A percentile compares a stretch with the other conserved stretches of the same genome.
phyloP scores from a whole-genome alignment of 2,797 vertebrate species.

The Platalea minor region DNA sequence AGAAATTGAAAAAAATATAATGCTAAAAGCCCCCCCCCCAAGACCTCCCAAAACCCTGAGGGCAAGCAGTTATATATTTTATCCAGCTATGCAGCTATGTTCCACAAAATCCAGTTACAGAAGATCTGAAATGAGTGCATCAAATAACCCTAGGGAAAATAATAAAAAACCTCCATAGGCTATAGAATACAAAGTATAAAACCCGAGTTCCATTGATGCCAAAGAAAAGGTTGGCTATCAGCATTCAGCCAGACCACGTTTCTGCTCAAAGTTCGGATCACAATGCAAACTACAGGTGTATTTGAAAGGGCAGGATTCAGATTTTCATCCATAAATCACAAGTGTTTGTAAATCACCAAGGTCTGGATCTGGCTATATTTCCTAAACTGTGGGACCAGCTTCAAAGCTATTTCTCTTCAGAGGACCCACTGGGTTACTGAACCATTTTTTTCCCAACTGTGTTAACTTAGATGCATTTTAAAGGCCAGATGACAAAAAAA shows the following conservation, averaged over 20 bases:
- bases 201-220: background rate
- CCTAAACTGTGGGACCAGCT: background rate
- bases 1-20: background rate
- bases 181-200: background rate
- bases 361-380: background rate
- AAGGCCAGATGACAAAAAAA: background rate
- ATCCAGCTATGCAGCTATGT: background rate
- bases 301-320: background rate
- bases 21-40: background rate
- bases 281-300: background rate
- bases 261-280: background rate
- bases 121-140: background rate
- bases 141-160: background rate
- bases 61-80: background rate
- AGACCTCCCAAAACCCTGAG: background rate
- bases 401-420: background rate
- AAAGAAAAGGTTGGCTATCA: background rate
- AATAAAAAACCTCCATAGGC: background rate
- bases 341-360: background rate
- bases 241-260: background rate
- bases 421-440: background rate
- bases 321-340: background rate
- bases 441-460: background rate
- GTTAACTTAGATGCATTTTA: background rate
- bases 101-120: background rate